Conservation (phyloP, 2,888 invertebrate species). For the Cepaea hortensis region DNA sequence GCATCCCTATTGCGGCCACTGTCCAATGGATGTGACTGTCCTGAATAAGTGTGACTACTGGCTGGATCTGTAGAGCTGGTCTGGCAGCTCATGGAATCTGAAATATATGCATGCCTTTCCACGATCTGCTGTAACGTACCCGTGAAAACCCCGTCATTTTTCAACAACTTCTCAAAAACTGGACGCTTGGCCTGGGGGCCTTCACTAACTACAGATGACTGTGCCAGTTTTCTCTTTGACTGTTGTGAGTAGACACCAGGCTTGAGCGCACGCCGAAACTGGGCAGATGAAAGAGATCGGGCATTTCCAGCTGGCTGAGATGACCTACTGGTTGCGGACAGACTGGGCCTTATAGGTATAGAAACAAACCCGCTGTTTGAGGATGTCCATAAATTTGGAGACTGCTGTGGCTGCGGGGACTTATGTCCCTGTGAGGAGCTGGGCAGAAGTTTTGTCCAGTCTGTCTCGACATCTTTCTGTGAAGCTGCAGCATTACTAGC, state of each 20-base stretch:
- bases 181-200: constrained; percentile 21
- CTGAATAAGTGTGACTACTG: neutral
- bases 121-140: constrained; percentile 26
- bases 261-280: constrained; percentile 36
- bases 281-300: constrained; percentile 5
- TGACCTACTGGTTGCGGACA: constrained; percentile 1
- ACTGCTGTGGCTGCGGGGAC: constrained; percentile 15
- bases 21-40: neutral
- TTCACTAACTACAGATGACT: neutral
- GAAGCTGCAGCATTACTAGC: neutral
- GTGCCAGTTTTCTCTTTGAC: constrained; percentile 14
- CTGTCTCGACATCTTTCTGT: neutral
- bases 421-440: constrained; percentile 8
- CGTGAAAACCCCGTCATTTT: constrained; percentile 27
- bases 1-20: neutral
- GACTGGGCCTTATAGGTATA: constrained; percentile 17
- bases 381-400: constrained; percentile 8
- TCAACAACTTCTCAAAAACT: constrained; percentile 32
- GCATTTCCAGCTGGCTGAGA: neutral
- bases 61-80: neutral
- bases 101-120: constrained; percentile 12
- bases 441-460: constrained; percentile 38
- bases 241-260: constrained; percentile 9
- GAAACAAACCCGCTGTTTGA: constrained; percentile 27
- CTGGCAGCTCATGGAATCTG: constrained; percentile 8